Evolutionary conservation across 2,797 vertebrate species (phyloP).

Genomic region (Acridotheres tristis): DNA sequence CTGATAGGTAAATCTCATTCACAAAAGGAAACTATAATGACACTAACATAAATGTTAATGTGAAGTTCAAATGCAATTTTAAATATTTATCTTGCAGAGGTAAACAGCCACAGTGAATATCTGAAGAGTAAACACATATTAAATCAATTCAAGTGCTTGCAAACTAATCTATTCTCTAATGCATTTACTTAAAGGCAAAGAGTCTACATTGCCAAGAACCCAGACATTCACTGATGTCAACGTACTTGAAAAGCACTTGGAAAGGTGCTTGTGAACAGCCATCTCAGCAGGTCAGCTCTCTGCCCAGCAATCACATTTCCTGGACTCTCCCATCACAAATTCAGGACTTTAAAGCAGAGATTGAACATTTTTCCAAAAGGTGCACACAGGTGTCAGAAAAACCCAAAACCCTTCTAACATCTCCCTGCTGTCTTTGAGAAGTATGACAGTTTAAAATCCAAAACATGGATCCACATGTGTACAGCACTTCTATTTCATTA

Average conservation of each 20-base stretch:
- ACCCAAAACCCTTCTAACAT: not conserved
- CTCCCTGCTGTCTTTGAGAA: not conserved
- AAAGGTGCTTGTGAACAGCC: not conserved
- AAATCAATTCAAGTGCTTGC: slow-evolving; percentile 67
- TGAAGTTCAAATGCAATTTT: slow-evolving; percentile 67
- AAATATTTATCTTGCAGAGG: slow-evolving; percentile 73
- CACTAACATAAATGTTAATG: slow-evolving; percentile 72
- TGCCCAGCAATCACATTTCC: not conserved
- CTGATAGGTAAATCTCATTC: slow-evolving; percentile 65
- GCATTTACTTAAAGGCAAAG: slow-evolving; percentile 54
- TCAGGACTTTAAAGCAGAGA: not conserved
- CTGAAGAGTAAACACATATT: slow-evolving; percentile 69
- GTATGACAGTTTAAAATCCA: not conserved
- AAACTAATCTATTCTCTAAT: slow-evolving; percentile 66
- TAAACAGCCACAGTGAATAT: slow-evolving; percentile 67
- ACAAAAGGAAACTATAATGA: slow-evolving; percentile 68
- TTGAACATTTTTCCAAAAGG: not conserved
- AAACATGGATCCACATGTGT: not conserved
- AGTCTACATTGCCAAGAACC: not conserved
- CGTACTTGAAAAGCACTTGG: not conserved
- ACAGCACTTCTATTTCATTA: not conserved
- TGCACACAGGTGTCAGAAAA: not conserved
- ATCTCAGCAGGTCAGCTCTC: not conserved
- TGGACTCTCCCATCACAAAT: not conserved
- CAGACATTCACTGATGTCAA: not conserved